Base-by-base conservation (phyloP, 2,113 vertebrate genomes). In the Alethe castanea region DNA sequence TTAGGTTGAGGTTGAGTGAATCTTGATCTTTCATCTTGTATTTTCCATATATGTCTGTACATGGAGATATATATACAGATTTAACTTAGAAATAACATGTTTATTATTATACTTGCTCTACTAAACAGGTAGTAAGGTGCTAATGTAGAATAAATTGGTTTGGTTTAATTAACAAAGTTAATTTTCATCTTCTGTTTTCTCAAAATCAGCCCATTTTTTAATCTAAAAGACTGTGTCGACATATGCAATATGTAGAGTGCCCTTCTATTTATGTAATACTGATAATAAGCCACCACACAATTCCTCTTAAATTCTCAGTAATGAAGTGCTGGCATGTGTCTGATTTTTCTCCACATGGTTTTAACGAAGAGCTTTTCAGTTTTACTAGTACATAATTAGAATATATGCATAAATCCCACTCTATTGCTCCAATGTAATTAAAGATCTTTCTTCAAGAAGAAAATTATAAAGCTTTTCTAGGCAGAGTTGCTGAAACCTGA, bases 351-450 rank as follows among this genome's bases (percentile, higher is more conserved):
- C 96, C 73, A 84, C 91, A 91, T 78, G 88, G 83, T 94, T 94
- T 94, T 97, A 95, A 91, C 28, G 83, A 96, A 96, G 93, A 86
- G 35, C 71, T 92, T 96, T 97, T 96, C 92, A 95, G 54, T 97
- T 98, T 96, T 95, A 61, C 93, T 81, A 95, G 73, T 86, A 94
- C 80, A 76, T 94, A 96, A 97, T 97, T 97, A 96, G 57, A 97
- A 97, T 96, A 96, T 67, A 95, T 91, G 38, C 71, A 87, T 93
- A 97, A 97, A 96, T 81, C 54, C 64, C 82, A 94, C 84, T 92
- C 84, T 93, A 74, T 95, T 97, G 87, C 90, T 96, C 83, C 88
- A 85, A 88, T 96, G 89, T 93, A 97, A 98, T 97, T 97, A 97
- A 95, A 96, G 92, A 86, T 94, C 84, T 93, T 90, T 94, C 94